Evolutionary conservation across 2,113 vertebrate species (phyloP).

Genomic region (Alethe diademata): DNA sequence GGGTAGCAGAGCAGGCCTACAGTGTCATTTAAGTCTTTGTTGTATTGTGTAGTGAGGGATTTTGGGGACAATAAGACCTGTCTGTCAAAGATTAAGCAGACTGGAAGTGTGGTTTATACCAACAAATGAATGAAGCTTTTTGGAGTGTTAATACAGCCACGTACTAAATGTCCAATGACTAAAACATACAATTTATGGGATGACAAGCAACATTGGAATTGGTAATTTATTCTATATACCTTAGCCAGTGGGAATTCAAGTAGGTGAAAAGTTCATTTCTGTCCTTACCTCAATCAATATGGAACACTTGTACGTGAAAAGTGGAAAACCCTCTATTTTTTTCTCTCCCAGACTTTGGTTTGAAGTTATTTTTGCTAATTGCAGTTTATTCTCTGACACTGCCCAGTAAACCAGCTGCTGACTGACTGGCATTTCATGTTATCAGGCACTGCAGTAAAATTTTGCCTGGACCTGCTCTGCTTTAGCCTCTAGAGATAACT

Average conservation of each 20-base stretch:
- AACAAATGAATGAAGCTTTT: slow-evolving; percentile 75
- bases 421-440: not conserved
- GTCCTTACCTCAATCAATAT: not conserved
- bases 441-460: not conserved
- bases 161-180: slow-evolving; percentile 65
- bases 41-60: slow-evolving; percentile 85
- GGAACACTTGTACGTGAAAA: not conserved
- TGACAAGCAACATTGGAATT: slow-evolving; percentile 68
- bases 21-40: slow-evolving; percentile 83
- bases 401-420: not conserved
- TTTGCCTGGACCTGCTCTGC: slow-evolving; percentile 20
- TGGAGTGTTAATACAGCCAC: slow-evolving; percentile 71
- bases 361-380: slow-evolving; percentile 11
- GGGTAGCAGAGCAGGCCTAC: slow-evolving; percentile 68
- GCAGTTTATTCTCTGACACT: not conserved
- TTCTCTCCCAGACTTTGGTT: not conserved
- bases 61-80: slow-evolving; percentile 85
- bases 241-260: slow-evolving; percentile 64
- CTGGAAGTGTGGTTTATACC: slow-evolving; percentile 81
- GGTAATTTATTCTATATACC: slow-evolving; percentile 71
- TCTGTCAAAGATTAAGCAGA: slow-evolving; percentile 89
- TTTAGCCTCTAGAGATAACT: slow-evolving; percentile 42
- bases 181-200: slow-evolving; percentile 76
- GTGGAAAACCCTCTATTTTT: not conserved
- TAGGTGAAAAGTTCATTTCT: slow-evolving; percentile 66